Conservation (phyloP, 2,797 vertebrate species). For the Paramormyrops hopkinsi region DNA sequence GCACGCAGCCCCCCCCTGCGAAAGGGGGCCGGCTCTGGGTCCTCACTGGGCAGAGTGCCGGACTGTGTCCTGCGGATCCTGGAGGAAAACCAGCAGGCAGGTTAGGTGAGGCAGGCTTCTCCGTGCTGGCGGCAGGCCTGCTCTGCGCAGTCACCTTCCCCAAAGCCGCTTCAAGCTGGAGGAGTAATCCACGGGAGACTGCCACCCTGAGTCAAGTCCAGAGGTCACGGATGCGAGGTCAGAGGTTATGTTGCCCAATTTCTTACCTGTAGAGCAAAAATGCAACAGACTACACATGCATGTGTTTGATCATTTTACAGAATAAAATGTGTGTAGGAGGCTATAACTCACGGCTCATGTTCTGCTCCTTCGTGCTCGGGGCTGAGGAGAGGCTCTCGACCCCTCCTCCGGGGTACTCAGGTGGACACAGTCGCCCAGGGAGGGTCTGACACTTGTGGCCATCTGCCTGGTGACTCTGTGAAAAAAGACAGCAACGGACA, state of each 20-base stretch:
- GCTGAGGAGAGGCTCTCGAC: neutral
- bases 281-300: neutral
- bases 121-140: neutral
- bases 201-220: constrained; percentile 74
- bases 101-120: neutral
- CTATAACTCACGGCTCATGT: neutral
- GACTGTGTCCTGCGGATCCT: constrained; percentile 94
- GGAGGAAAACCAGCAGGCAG: constrained; percentile 10
- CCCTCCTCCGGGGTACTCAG: constrained; percentile 54
- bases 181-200: constrained; percentile 77
- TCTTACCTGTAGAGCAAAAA: constrained; percentile 60
- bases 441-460: constrained; percentile 82
- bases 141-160: constrained; percentile 80
- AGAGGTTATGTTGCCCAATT: constrained; percentile 61
- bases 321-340: neutral
- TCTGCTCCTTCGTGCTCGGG: neutral
- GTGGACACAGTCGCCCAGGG: constrained; percentile 75
- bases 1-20: constrained; percentile 84
- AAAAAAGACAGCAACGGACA: neutral
- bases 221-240: constrained; percentile 79
- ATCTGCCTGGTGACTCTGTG: constrained; percentile 61
- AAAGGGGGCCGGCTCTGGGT: constrained; percentile 75
- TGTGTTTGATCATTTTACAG: neutral
- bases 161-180: constrained; percentile 91
- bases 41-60: constrained; percentile 77